Percentiles rank a stretch among this genome's conserved stretches.
phyloP scores from a whole-genome alignment of 2,888 invertebrate species.

The Pseudanteris insignis region DNA sequence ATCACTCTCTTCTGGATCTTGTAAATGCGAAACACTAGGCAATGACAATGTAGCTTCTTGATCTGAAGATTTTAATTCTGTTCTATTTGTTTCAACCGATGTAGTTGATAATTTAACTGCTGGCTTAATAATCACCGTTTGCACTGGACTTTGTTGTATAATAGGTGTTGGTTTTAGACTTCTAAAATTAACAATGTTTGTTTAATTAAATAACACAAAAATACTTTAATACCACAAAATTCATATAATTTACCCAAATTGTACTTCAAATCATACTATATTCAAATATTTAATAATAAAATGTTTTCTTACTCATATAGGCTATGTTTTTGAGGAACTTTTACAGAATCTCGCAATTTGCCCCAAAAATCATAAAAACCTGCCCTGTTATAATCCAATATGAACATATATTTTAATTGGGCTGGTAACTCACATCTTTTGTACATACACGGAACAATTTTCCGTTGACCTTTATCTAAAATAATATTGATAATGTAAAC shows the following conservation, averaged over 20 bases:
- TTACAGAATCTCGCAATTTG: constrained; percentile 56
- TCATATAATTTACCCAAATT: no score
- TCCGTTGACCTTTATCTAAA: constrained; percentile 69
- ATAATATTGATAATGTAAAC: neutral
- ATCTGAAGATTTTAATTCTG: constrained; percentile 5
- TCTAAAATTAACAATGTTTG: no score
- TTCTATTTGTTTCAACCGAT: neutral
- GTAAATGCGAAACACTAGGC: constrained; percentile 49
- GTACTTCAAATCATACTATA: no score
- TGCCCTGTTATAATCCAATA: constrained; percentile 71
- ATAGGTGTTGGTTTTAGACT: neutral
- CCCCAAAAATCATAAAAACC: constrained; percentile 78
- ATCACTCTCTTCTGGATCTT: constrained; percentile 18
- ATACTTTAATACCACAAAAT: no score
- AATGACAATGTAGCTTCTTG: constrained; percentile 29
- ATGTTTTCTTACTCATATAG: no score
- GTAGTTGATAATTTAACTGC: neutral
- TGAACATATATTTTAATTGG: constrained; percentile 74
- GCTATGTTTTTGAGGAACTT: neutral
- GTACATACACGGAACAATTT: constrained; percentile 79
- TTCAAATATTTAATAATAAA: no score
- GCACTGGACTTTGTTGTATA: constrained; percentile 1
- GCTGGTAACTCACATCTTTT: constrained; percentile 73
- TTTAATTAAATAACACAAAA: neutral
- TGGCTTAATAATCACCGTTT: neutral